Percentiles rank a stretch among this genome's conserved stretches.
These are phyloP conservation scores for Eriocheir sinensis DNA, from an alignment of 1,140 invertebrate species.

Conservation along the genomic window DNA sequence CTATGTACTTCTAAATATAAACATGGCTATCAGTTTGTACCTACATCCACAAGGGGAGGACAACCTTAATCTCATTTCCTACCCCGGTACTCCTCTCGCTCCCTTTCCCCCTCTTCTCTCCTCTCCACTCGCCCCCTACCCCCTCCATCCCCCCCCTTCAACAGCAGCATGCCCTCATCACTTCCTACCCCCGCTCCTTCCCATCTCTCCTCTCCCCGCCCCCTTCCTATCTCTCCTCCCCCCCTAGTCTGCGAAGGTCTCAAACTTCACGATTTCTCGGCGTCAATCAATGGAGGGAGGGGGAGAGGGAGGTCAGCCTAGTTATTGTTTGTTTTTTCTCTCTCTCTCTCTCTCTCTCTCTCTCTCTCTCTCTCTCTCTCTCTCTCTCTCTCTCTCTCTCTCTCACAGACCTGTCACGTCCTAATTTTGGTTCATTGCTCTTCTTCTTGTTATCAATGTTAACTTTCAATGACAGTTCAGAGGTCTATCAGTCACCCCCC, in stretches of 20 bases:
- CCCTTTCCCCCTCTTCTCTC: too few species aligned
- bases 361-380: not conserved
- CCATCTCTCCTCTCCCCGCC: not conserved
- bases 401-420: not conserved
- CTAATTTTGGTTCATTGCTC: too few species aligned
- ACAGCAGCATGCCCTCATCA: not conserved
- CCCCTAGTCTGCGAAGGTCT: not conserved
- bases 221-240: too few species aligned
- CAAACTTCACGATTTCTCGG: not conserved
- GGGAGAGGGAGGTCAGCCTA: not conserved
- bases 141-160: not conserved
- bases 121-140: not conserved
- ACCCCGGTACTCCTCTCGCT: too few species aligned
- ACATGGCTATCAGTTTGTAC: too few species aligned
- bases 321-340: not conserved
- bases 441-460: too few species aligned
- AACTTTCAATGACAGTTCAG: not conserved
- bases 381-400: not conserved
- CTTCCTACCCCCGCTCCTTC: not conserved
- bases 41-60: too few species aligned
- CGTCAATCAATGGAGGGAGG: not conserved
- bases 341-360: conserved; percentile 11
- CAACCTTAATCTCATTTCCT: too few species aligned
- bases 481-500: too few species aligned
- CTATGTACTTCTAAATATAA: too few species aligned